Conservation (phyloP, 2,888 invertebrate species). For the Polyploca ridens region DNA sequence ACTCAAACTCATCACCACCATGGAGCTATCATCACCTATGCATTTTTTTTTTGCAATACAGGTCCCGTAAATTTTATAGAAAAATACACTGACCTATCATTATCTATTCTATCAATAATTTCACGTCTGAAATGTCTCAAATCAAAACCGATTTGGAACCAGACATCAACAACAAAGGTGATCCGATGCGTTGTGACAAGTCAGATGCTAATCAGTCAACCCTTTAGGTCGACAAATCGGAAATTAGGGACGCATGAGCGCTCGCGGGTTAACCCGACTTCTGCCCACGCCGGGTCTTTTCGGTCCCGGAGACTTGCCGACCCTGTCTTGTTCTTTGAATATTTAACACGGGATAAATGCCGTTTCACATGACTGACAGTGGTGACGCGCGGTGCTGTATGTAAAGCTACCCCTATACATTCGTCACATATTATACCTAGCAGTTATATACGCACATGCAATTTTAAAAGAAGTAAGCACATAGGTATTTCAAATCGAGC, state of each 20-base stretch:
- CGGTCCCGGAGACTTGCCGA: constrained; percentile 65
- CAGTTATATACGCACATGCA: neutral
- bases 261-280: constrained; percentile 74
- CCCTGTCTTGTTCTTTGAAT: constrained; percentile 79
- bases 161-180: constrained; percentile 66
- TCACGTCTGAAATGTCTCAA: constrained; percentile 50
- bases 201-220: constrained; percentile 83
- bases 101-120: constrained; percentile 38
- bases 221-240: constrained; percentile 83
- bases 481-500: no score
- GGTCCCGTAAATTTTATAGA: neutral
- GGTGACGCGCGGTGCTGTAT: constrained; percentile 6
- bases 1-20: no score
- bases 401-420: neutral
- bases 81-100: neutral
- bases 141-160: constrained; percentile 45
- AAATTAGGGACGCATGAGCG: constrained; percentile 82
- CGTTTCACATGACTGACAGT: constrained; percentile 54
- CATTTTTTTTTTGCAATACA: no score
- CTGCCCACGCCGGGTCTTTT: constrained; percentile 54
- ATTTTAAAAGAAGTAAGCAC: no score
- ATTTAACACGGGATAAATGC: constrained; percentile 74
- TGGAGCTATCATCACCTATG: no score
- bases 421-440: neutral
- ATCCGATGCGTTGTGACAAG: constrained; percentile 74